phyloP scores from a whole-genome alignment of 2,888 invertebrate species.

The Phyto melanocephala region DNA sequence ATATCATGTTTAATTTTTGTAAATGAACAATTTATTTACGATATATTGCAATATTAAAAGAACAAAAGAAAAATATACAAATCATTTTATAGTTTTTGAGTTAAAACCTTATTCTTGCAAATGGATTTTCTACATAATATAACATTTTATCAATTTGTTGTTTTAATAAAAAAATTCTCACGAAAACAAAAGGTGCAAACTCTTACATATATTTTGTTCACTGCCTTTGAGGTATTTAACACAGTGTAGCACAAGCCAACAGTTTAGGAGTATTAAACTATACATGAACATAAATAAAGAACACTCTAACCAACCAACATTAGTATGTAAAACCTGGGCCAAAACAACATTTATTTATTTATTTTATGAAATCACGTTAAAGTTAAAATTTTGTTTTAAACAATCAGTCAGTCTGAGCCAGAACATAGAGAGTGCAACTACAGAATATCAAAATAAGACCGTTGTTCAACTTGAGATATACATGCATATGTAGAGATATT shows the following conservation, averaged over 20 bases:
- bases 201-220: too few relatives aligned
- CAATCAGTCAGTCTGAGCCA: slow-evolving; percentile 50
- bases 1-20: too few relatives aligned
- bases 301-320: slow-evolving; percentile 6
- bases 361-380: slow-evolving; percentile 25
- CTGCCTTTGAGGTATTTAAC: too few relatives aligned
- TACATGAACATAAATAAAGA: not conserved
- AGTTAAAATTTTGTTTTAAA: slow-evolving; percentile 23
- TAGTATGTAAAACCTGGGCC: slow-evolving; percentile 43
- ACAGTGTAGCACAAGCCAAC: slow-evolving; percentile 7
- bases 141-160: too few relatives aligned
- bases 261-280: slow-evolving; percentile 19
- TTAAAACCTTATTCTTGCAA: too few relatives aligned
- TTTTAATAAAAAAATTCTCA: too few relatives aligned
- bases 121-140: too few relatives aligned
- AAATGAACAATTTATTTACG: too few relatives aligned
- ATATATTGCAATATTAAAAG: too few relatives aligned
- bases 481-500: not conserved
- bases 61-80: too few relatives aligned
- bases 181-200: too few relatives aligned
- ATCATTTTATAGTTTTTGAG: too few relatives aligned
- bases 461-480: slow-evolving; percentile 15
- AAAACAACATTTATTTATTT: slow-evolving; percentile 32
- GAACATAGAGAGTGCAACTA: slow-evolving; percentile 40
- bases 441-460: slow-evolving; percentile 46